Evolutionary conservation across 2,888 invertebrate species (phyloP).

Genomic region (Diabrotica balteata): DNA sequence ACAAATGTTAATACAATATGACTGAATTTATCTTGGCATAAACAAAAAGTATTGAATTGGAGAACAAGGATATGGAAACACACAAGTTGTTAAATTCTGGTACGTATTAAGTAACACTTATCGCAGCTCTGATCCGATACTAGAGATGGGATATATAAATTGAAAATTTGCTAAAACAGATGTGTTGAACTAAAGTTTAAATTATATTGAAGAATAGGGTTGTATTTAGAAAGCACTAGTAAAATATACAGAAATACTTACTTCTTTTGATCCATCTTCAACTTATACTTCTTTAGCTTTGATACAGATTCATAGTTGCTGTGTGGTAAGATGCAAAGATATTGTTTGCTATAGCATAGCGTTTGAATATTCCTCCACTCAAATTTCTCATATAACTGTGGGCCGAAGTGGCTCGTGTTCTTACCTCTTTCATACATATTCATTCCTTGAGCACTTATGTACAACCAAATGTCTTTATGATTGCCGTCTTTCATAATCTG

Average conservation of each 20-base stretch:
- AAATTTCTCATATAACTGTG: conserved; percentile 60
- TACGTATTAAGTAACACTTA: too few relatives aligned
- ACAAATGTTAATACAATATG: background rate
- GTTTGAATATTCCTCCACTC: conserved; percentile 80
- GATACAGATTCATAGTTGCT: conserved; percentile 65
- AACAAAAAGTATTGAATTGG: too few relatives aligned
- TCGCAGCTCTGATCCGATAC: too few relatives aligned
- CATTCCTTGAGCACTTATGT: conserved; percentile 70
- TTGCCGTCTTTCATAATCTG: conserved; percentile 66
- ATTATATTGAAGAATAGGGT: too few relatives aligned
- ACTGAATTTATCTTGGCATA: too few relatives aligned
- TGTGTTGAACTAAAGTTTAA: too few relatives aligned
- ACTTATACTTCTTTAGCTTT: conserved; percentile 71
- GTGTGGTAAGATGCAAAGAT: conserved; percentile 66
- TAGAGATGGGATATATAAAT: too few relatives aligned
- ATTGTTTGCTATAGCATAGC: conserved; percentile 77
- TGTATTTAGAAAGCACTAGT: too few relatives aligned
- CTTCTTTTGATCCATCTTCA: conserved; percentile 78
- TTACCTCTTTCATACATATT: conserved; percentile 67
- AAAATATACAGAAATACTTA: conserved; percentile 52
- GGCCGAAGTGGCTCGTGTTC: conserved; percentile 55
- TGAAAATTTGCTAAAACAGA: too few relatives aligned
- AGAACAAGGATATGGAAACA: too few relatives aligned
- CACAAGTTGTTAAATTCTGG: too few relatives aligned
- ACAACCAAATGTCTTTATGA: conserved; percentile 69